Base-by-base conservation (phyloP, 2,888 invertebrate genomes). In the Agrochola lychnidis region DNA sequence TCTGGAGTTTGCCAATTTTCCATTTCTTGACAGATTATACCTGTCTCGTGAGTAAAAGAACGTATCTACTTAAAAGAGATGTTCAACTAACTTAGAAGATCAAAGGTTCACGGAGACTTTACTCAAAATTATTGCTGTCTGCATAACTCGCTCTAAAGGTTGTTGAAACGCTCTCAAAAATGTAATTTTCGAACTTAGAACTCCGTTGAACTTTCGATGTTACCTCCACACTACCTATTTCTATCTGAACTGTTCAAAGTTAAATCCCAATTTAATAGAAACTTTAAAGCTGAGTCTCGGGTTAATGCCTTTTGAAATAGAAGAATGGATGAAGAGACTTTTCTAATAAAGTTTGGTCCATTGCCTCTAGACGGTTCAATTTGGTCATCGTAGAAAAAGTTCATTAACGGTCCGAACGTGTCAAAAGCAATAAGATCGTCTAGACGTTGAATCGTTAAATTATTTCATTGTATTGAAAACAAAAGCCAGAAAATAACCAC, bases 41-140 rank as follows among this genome's bases (percentile, higher is more conserved):
- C 76, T 87, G 77, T 76, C 77, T 73, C 7, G 64, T 61, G 16
- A 69, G 73, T 61, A 66, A 86, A 67, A 73, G 82, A 78, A 77
- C 57, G 63, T 70, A 70, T 84, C 68, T 75, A 75, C 68, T 78
- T 72, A 25, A 73, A 83, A 68, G 70, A 81, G 78, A 81, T 70
- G 66, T 76, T 78, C 81, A 68, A 78, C 74, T 70, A 57, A 76
- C 73, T 85, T 87, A 76, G 45, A 76, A 72, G 87, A 81, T 85
- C 81, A 87, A 85, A 87, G 84, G 66, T n/a, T 61, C 70, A 51
- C 53, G 25, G 70, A 61, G 62, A 73, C 61, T 86, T 74, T 48
- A 61, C 76, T 72, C 30, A 73, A 84, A 86, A 84, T 81, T 80
- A 80, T 80, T 63, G 45, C 71, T 66, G 63, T 62, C 76, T 79